phyloP scores from a whole-genome alignment of 2,113 vertebrate species.

The Crotalus horridus region DNA sequence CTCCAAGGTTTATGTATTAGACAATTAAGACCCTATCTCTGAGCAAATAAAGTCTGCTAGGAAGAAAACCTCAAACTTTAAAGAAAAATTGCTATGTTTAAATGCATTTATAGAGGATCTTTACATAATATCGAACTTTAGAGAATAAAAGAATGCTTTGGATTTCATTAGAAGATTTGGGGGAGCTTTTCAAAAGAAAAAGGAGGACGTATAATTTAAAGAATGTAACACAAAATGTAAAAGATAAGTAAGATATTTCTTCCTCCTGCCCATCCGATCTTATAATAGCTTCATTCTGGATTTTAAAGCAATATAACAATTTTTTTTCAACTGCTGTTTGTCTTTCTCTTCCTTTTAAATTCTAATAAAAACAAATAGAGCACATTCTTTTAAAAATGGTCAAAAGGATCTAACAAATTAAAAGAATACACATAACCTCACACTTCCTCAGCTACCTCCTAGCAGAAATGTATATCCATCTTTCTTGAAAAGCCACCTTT shows the following conservation, averaged over 20 bases:
- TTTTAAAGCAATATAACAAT: neutral
- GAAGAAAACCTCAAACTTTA: neutral
- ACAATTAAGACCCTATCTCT: neutral
- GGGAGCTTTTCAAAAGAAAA: neutral
- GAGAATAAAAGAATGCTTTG: neutral
- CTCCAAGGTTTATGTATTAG: neutral
- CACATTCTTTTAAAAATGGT: neutral
- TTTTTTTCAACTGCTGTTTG: neutral
- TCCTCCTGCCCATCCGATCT: neutral
- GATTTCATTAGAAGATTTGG: neutral
- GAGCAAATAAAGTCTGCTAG: neutral
- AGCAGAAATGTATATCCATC: neutral
- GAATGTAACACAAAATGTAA: neutral
- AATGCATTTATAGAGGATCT: neutral
- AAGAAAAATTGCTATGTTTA: neutral
- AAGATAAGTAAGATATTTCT: neutral
- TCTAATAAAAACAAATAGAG: neutral
- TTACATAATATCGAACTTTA: neutral
- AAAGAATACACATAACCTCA: neutral
- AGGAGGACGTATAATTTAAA: too few relatives aligned
- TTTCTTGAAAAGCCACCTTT: neutral
- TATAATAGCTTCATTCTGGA: neutral
- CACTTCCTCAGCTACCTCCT: neutral
- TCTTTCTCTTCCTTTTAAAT: neutral
- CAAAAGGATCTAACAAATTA: neutral